A percentile compares a stretch with the other conserved stretches of the same genome.
These are phyloP conservation scores for Pinna nobilis DNA, from an alignment of 1,140 invertebrate genomes.

Conservation along the genomic window DNA sequence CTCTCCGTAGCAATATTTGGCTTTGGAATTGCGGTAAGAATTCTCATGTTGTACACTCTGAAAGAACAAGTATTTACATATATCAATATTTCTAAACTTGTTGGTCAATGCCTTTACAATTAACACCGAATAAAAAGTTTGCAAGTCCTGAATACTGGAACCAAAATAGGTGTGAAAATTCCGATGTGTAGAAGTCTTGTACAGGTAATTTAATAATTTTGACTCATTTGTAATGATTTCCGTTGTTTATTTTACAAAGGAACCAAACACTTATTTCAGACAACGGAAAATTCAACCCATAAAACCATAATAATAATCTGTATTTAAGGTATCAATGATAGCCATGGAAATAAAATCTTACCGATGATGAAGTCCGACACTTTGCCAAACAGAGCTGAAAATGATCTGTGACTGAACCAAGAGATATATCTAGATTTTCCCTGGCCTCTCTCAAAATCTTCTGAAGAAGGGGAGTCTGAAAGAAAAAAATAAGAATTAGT, in stretches of 20 bases:
- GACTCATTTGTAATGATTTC: too few relatives aligned
- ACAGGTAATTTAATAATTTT: too few relatives aligned
- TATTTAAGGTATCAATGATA: too few relatives aligned
- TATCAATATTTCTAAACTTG: too few relatives aligned
- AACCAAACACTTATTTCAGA: too few relatives aligned
- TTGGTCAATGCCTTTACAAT: too few relatives aligned
- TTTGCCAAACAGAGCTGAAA: constrained; percentile 94
- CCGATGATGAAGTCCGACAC: constrained; percentile 90
- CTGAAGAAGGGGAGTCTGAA: constrained; percentile 82
- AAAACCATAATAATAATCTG: too few relatives aligned
- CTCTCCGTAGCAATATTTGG: constrained; percentile 92
- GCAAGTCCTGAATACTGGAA: too few relatives aligned
- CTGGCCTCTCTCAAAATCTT: constrained; percentile 83
- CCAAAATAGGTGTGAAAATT: too few relatives aligned
- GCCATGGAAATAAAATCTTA: constrained; percentile 33
- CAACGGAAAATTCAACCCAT: too few relatives aligned
- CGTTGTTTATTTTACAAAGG: too few relatives aligned
- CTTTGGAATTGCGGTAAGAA: constrained; percentile 89
- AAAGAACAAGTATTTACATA: constrained; percentile 39
- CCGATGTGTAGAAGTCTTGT: not conserved
- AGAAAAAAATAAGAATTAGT: constrained; percentile 23
- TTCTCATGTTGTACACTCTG: constrained; percentile 95
- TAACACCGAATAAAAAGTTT: too few relatives aligned
- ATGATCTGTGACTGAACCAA: constrained; percentile 85
- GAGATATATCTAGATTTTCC: constrained; percentile 83